Percentiles rank a stretch among this genome's conserved stretches.
Evolutionary conservation across 2,113 vertebrate genomes (phyloP).

Genomic region (Dasyurus viverrinus): DNA sequence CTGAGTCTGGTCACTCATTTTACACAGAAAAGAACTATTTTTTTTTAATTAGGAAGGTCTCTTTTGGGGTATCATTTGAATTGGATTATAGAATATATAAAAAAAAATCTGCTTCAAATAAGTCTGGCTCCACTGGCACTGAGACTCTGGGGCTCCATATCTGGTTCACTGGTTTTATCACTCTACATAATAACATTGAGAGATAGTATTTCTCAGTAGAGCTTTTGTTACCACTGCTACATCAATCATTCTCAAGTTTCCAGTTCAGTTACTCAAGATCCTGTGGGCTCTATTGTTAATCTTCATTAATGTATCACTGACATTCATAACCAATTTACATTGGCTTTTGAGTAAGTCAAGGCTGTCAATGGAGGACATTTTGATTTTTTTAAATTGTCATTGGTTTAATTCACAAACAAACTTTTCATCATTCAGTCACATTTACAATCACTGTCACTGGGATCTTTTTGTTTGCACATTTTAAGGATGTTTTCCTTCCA

Average conservation of each 20-base stretch:
- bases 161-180: constrained; percentile 45
- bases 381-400: constrained; percentile 55
- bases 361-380: constrained; percentile 26
- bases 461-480: constrained; percentile 2
- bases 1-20: background rate
- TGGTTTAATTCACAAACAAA: background rate
- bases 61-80: background rate
- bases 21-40: background rate
- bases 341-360: constrained; percentile 62
- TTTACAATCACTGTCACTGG: constrained; percentile 15
- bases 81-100: background rate
- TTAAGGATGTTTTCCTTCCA: constrained; percentile 3
- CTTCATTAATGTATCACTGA: constrained; percentile 70
- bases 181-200: constrained; percentile 45
- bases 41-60: background rate
- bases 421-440: background rate
- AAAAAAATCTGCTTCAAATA: constrained; percentile 25
- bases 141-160: constrained; percentile 7
- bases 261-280: constrained; percentile 63
- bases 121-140: constrained; percentile 24
- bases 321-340: constrained; percentile 73
- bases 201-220: constrained; percentile 59
- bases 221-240: constrained; percentile 56
- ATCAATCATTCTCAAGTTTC: constrained; percentile 73
- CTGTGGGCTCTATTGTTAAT: constrained; percentile 72